Base-by-base conservation (phyloP, 2,113 vertebrate genomes). In the Atractosteus spatula region DNA sequence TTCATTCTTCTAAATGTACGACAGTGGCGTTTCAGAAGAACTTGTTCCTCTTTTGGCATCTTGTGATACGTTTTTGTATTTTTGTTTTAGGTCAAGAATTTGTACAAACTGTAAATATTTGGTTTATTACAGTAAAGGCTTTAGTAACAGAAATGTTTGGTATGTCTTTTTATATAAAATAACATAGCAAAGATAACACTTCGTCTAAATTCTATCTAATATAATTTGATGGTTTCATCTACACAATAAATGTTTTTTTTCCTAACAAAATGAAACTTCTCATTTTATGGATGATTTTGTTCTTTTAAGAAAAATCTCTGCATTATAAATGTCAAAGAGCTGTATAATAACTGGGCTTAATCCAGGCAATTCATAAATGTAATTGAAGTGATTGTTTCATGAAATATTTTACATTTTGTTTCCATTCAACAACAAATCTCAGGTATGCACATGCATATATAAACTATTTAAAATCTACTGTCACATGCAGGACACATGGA, bases 101-200 rank as follows among this genome's bases (percentile, higher is more conserved):
- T 97, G 94, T 97, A 96, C 83, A 95, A 97, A 96, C 85, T 98
- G 95, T 97, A 97, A 89, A 97, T 96, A 95, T 92, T 86, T 91
- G 92, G 89, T 95, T 96, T 96, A 91, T 88, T 97, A 95, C 91
- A 94, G 93, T 93, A 96, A 93, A 94, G 90, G 85, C 91, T 96
- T 95, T 97, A 96, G 95, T 93, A 95, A 84, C 85, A 90, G 88
- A 85, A 89, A 85, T 78, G 87, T 91, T 90, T 93, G 89, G 89
- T 91, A 89, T 76, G 76, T 84, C 82, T 89, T 88, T 65, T 89
- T 87, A 85, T 86, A 87, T 76, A 81, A 78, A 71, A 80, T 81
- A 80, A 85, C 73, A 85, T 88, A 87, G 83, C 29, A 78, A 76
- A 79, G 85, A 69, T 84, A 80, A 81, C 85, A 85, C 77, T 86